phyloP scores from a whole-genome alignment of 2,113 vertebrate species.

The Centropus bengalensis region DNA sequence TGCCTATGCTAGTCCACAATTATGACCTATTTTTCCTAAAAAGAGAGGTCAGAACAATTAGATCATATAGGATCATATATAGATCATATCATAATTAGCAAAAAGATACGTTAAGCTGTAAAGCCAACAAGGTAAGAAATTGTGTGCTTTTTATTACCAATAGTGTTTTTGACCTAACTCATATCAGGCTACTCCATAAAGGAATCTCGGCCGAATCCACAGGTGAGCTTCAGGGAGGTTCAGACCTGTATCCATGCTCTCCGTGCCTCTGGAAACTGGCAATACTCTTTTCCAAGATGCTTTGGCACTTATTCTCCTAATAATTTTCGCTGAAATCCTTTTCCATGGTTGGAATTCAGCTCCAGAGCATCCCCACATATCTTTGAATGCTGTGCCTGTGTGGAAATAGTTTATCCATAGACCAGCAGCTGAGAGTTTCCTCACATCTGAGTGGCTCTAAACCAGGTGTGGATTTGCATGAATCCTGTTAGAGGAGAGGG shows the following conservation, averaged over 20 bases:
- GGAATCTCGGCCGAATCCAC: neutral
- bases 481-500: neutral
- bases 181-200: neutral
- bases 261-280: neutral
- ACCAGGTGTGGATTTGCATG: neutral
- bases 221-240: neutral
- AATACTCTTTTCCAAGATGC: neutral
- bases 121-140: neutral
- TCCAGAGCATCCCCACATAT: fast-evolving
- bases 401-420: neutral
- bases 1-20: neutral
- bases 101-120: neutral
- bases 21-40: neutral
- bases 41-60: neutral
- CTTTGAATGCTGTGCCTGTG: neutral
- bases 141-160: neutral
- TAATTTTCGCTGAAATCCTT: neutral
- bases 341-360: neutral
- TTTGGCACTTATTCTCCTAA: neutral
- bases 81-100: neutral
- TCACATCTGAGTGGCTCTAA: neutral
- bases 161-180: neutral
- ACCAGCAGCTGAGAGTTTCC: neutral
- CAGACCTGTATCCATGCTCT: neutral
- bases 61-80: neutral